phyloP scores from a whole-genome alignment of 2,113 vertebrate genomes.

The Odontesthes bonariensis region DNA sequence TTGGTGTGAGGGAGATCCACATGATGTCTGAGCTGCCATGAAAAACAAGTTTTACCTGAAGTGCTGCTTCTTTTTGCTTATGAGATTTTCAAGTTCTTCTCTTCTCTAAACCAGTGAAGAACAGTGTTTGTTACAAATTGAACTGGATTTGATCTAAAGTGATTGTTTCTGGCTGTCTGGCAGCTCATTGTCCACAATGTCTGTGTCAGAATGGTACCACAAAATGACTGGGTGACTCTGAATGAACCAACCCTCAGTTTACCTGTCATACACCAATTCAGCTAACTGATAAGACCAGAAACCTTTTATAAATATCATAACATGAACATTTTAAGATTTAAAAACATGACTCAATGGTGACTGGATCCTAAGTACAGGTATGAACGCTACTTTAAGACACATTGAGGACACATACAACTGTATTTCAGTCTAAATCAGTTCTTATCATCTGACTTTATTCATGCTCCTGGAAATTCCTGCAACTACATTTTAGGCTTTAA shows the following conservation, averaged over 20 bases:
- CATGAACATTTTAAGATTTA: too few relatives aligned
- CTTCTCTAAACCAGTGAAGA: background rate
- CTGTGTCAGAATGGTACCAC: too few relatives aligned
- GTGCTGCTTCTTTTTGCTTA: background rate
- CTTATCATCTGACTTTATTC: background rate
- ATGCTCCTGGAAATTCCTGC: background rate
- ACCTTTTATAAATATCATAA: too few relatives aligned
- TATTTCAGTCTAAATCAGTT: too few relatives aligned
- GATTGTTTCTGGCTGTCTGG: background rate
- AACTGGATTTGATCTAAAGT: background rate
- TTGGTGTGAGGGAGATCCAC: conserved; percentile 6
- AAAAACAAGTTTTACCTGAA: conserved; percentile 18
- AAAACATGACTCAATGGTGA: too few relatives aligned
- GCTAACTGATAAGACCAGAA: too few relatives aligned
- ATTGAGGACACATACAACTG: too few relatives aligned
- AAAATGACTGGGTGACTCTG: background rate
- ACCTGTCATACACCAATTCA: too few relatives aligned
- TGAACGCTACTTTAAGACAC: too few relatives aligned
- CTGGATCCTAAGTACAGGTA: too few relatives aligned
- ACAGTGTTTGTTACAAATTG: background rate
- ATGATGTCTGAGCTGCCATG: conserved; percentile 1
- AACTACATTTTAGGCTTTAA: background rate
- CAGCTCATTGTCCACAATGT: too few relatives aligned
- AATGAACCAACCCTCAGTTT: background rate
- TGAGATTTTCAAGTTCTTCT: conserved; percentile 4